A percentile compares a stretch with the other conserved stretches of the same genome.
phyloP scores from a whole-genome alignment of 2,888 invertebrate species.

The Tinea trinotella region DNA sequence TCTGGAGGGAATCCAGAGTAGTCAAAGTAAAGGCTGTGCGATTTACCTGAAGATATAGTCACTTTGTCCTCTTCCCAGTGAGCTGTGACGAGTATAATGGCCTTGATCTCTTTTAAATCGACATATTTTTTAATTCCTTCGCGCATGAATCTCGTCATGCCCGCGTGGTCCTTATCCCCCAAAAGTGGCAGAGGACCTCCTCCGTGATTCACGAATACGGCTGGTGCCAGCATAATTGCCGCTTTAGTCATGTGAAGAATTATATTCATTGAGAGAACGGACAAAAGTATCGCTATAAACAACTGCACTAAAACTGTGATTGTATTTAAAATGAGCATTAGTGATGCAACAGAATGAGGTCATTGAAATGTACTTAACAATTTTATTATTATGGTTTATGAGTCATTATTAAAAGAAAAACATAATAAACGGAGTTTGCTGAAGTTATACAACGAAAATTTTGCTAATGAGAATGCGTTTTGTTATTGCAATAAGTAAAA shows the following conservation, averaged over 20 bases:
- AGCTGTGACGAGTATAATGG: conserved; percentile 58
- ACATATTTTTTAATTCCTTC: conserved; percentile 54
- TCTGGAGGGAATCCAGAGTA: conserved; percentile 41
- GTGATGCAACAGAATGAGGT: neutral
- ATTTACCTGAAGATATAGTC: conserved; percentile 54
- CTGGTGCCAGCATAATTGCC: conserved; percentile 48
- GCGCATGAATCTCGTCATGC: conserved; percentile 47
- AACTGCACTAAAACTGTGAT: conserved; percentile 52
- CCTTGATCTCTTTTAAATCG: conserved; percentile 49
- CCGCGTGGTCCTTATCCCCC: conserved; percentile 52
- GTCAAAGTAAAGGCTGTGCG: conserved; percentile 57
- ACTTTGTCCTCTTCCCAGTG: conserved; percentile 59
- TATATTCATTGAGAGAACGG: conserved; percentile 59
- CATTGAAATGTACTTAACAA: neutral
- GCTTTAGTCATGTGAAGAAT: conserved; percentile 53
- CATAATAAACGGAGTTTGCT: neutral
- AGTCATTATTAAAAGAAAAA: neutral
- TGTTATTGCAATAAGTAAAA: neutral
- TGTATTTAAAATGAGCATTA: conserved; percentile 59
- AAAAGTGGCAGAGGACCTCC: conserved; percentile 59
- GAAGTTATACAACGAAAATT: neutral
- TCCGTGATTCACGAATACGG: conserved; percentile 60
- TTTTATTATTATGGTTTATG: neutral
- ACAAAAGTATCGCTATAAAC: conserved; percentile 54
- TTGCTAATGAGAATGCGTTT: neutral